phyloP scores from a whole-genome alignment of 1,140 invertebrate genomes.

The Trichonephila inaurata region DNA sequence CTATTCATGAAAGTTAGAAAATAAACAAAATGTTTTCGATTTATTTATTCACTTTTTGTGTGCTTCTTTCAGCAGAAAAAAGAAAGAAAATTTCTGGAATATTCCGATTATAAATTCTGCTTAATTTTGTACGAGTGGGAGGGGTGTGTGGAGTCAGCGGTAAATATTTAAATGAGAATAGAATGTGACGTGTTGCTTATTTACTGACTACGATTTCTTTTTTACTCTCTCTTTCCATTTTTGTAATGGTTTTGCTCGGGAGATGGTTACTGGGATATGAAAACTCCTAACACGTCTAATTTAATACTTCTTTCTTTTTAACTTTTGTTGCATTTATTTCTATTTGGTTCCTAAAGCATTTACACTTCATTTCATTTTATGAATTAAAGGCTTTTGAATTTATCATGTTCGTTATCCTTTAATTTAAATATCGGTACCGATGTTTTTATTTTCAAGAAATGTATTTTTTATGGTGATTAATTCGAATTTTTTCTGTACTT shows the following conservation, averaged over 20 bases:
- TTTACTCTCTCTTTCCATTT: not conserved
- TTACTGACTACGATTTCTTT: not conserved
- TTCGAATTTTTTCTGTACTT: no score
- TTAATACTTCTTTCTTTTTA: no score
- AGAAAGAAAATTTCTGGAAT: not conserved
- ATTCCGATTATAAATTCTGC: not conserved
- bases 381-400: no score
- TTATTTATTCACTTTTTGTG: not conserved
- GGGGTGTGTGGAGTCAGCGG: no score
- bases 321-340: no score
- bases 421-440: no score
- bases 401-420: no score
- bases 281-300: no score
- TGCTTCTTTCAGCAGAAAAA: not conserved
- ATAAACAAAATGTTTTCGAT: not conserved
- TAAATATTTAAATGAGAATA: conserved; percentile 32
- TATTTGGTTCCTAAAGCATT: no score
- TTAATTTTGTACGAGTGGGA: not conserved
- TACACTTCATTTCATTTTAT: no score
- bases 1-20: not conserved
- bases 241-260: not conserved
- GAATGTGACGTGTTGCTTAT: not conserved
- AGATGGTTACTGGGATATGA: not conserved
- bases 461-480: no score
- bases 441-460: no score